Percentiles rank a stretch among this genome's conserved stretches.
Conservation (phyloP, 2,888 invertebrate genomes). For the Lutraria lutraria region DNA sequence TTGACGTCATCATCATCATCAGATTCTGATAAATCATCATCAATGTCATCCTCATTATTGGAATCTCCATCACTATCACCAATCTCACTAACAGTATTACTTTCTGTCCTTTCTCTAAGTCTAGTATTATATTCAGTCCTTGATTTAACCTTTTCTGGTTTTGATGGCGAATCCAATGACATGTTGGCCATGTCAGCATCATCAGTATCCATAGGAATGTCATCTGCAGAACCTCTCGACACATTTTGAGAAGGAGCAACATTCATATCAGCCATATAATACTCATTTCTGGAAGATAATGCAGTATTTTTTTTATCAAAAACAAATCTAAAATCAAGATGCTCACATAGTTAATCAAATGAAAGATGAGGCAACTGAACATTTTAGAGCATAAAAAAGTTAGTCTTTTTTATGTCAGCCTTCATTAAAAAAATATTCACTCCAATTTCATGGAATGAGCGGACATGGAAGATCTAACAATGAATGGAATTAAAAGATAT, state of each 20-base stretch:
- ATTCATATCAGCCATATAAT: conserved; percentile 79
- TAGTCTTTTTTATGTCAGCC: too few species aligned
- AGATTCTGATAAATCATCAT: conserved; percentile 57
- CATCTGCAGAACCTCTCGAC: conserved; percentile 42
- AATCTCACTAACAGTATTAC: not conserved
- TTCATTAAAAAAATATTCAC: too few species aligned
- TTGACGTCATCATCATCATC: conserved; percentile 2
- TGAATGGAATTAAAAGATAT: too few species aligned
- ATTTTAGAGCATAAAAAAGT: too few species aligned
- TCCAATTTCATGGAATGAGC: too few species aligned
- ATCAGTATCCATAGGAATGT: conserved; percentile 36
- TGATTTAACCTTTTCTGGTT: not conserved
- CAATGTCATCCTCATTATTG: not conserved
- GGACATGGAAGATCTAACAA: too few species aligned
- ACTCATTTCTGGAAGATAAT: conserved; percentile 81
- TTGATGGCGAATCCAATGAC: not conserved
- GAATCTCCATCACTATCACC: not conserved
- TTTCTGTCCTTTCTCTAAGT: not conserved
- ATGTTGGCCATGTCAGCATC: not conserved
- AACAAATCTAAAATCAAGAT: not conserved
- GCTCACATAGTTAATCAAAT: not conserved
- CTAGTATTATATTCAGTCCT: not conserved
- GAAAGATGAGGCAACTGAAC: too few species aligned
- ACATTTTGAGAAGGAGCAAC: conserved; percentile 82
- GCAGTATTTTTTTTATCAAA: not conserved